Percentiles rank a stretch among this genome's conserved stretches.
These are phyloP conservation scores for Semotilus atromaculatus DNA, from an alignment of 2,797 vertebrate species.

Conservation along the genomic window DNA sequence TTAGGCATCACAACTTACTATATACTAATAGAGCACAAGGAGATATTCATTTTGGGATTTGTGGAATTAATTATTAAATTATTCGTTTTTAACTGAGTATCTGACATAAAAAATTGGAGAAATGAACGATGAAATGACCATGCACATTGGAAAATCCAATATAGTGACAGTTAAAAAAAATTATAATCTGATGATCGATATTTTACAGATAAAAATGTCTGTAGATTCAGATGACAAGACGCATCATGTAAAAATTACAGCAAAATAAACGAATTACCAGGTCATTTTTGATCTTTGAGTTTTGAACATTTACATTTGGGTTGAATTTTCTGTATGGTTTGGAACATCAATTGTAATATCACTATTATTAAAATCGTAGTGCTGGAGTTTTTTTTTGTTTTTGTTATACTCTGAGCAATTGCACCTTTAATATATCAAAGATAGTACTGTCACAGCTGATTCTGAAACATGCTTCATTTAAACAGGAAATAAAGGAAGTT, in stretches of 20 bases:
- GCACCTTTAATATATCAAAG: neutral
- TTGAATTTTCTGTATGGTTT: neutral
- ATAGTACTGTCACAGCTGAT: neutral
- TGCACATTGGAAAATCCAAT: neutral
- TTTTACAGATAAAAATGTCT: neutral
- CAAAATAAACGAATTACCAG: too few relatives aligned
- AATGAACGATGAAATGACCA: neutral
- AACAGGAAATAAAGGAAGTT: slow-evolving; percentile 67
- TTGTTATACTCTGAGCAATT: neutral
- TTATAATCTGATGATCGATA: neutral
- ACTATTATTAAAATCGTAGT: too few relatives aligned
- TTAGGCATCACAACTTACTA: neutral
- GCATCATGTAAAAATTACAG: neutral
- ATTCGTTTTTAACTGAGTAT: neutral
- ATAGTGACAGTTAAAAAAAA: neutral
- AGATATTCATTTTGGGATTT: neutral
- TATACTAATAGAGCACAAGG: neutral
- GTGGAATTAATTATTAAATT: neutral
- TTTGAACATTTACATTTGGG: neutral
- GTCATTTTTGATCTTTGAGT: neutral
- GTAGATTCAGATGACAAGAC: neutral
- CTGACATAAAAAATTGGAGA: neutral
- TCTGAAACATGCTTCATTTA: slow-evolving; percentile 12
- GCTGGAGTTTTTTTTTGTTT: too few relatives aligned
- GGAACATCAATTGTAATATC: neutral